Conservation (phyloP, 2,797 vertebrate genomes). For the Alauda arvensis region DNA sequence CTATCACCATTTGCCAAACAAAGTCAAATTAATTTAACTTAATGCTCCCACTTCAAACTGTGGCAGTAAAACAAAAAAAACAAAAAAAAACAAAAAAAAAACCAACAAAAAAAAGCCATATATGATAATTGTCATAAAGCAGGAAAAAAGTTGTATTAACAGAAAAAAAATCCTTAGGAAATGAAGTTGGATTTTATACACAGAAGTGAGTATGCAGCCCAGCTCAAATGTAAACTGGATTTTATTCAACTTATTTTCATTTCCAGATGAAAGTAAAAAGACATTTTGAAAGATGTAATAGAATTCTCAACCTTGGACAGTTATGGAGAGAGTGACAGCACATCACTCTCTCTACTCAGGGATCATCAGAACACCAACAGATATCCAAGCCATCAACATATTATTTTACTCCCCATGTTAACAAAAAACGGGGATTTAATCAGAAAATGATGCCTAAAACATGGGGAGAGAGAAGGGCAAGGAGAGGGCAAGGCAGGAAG, state of each 20-base stretch:
- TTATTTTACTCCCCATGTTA: constrained; percentile 15
- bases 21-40: constrained; percentile 56
- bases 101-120: not conserved
- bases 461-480: not conserved
- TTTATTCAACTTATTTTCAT: constrained; percentile 49
- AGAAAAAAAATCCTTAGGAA: constrained; percentile 1
- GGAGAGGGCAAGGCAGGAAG: not conserved
- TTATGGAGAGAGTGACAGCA: constrained; percentile 17
- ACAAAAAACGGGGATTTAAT: constrained; percentile 8
- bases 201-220: not conserved
- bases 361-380: constrained; percentile 18
- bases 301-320: constrained; percentile 34
- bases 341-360: constrained; percentile 2
- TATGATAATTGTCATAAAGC: constrained; percentile 17
- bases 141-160: constrained; percentile 4
- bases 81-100: not conserved
- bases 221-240: constrained; percentile 1
- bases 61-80: not conserved
- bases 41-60: constrained; percentile 33
- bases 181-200: not conserved
- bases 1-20: not conserved
- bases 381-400: not conserved
- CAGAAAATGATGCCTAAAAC: constrained; percentile 6
- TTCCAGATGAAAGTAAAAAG: constrained; percentile 33
- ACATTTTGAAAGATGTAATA: constrained; percentile 31